These are phyloP conservation scores for Halcyon chelicuti DNA, from an alignment of 2,797 vertebrate species.

Conservation along the genomic window DNA sequence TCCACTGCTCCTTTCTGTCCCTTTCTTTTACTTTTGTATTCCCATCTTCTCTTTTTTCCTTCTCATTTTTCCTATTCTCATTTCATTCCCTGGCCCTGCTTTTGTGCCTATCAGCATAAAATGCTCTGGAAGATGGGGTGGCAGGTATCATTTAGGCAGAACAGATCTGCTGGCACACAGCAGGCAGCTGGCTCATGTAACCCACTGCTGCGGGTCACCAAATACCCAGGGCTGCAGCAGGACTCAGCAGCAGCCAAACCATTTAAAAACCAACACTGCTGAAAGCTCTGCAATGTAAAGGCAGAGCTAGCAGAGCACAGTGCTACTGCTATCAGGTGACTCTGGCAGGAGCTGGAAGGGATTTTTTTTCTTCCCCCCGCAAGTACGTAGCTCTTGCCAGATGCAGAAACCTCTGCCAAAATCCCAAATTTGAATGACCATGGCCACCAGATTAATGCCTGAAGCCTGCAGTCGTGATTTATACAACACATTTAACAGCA, in stretches of 20 bases:
- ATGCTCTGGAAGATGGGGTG: fast-evolving
- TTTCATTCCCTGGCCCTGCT: neutral
- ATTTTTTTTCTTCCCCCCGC: neutral
- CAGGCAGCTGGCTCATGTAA: neutral
- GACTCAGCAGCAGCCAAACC: neutral
- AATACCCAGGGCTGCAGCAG: neutral
- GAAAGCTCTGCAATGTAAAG: neutral
- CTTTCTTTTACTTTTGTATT: neutral
- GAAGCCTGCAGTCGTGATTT: neutral
- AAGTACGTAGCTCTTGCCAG: neutral
- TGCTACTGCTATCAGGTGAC: neutral
- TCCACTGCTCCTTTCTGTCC: neutral
- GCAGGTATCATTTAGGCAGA: neutral
- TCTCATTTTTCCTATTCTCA: neutral
- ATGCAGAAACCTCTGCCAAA: slow-evolving; percentile 1
- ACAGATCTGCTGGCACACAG: neutral
- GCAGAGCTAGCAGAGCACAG: neutral
- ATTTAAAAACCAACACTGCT: neutral
- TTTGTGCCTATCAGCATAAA: neutral
- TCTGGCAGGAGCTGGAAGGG: neutral
- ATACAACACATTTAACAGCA: neutral
- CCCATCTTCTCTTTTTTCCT: neutral
- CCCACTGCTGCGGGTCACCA: neutral
- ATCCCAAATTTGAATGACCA: neutral
- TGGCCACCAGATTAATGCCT: neutral